These are phyloP conservation scores for Malurus splendens DNA, from an alignment of 2,797 vertebrate genomes.

Conservation along the genomic window DNA sequence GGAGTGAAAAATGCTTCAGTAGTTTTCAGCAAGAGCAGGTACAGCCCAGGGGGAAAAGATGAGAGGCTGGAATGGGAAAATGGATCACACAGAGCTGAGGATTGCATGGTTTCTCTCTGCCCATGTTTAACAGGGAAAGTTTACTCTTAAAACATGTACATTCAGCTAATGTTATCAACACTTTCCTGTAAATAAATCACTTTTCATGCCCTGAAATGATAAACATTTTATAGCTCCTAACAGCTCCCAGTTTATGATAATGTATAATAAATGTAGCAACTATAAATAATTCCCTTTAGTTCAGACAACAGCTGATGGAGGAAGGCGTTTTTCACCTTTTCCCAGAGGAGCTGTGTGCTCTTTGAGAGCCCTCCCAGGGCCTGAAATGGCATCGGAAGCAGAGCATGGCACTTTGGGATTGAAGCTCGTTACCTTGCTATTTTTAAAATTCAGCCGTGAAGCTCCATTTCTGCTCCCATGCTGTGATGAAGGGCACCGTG, in stretches of 20 bases:
- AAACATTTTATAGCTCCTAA: neutral
- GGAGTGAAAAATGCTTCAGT: neutral
- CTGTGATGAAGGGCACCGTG: conserved; percentile 32
- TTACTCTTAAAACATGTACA: neutral
- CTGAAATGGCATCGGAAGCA: neutral
- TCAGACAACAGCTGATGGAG: neutral
- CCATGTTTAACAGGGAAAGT: neutral
- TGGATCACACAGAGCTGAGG: neutral
- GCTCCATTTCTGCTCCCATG: neutral
- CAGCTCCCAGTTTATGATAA: neutral
- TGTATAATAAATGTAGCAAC: neutral
- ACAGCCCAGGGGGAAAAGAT: neutral
- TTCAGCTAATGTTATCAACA: neutral
- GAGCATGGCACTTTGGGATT: neutral
- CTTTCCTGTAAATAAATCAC: neutral
- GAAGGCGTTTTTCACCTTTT: neutral
- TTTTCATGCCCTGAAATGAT: neutral
- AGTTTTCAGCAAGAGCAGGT: neutral
- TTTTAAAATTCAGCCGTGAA: neutral
- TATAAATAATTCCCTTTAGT: neutral
- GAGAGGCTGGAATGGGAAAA: neutral
- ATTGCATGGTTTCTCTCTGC: neutral
- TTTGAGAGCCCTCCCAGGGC: neutral
- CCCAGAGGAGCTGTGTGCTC: neutral
- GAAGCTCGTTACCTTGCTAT: neutral